A percentile compares a stretch with the other conserved stretches of the same genome.
phyloP scores from a whole-genome alignment of 23 tunicate species.

The Halocynthia aurantium region DNA sequence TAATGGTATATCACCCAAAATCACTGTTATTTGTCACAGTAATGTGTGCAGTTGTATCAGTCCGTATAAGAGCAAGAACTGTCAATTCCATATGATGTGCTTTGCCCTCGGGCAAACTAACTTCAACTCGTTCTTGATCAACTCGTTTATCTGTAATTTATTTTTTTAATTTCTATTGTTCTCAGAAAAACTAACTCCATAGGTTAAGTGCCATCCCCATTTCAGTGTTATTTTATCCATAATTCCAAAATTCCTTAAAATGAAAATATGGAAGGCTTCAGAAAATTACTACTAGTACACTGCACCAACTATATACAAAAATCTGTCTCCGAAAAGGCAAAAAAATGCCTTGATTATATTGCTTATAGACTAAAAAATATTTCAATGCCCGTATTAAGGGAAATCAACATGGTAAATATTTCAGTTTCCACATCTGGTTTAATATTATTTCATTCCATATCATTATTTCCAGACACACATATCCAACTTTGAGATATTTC shows the following conservation, averaged over 20 bases:
- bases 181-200: too few species aligned
- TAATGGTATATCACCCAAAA: too few species aligned
- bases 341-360: background rate
- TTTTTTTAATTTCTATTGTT: background rate
- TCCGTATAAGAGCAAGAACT: too few species aligned
- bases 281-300: background rate
- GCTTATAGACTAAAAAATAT: background rate
- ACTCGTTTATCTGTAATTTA: background rate
- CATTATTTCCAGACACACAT: conserved; percentile 50
- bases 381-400: too few species aligned
- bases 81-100: background rate
- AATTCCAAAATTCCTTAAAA: too few species aligned
- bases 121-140: background rate
- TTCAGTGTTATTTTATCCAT: too few species aligned
- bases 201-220: too few species aligned
- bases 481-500: conserved; percentile 96
- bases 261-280: too few species aligned
- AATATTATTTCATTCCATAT: background rate
- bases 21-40: too few species aligned
- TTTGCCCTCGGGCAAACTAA: background rate
- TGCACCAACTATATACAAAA: background rate
- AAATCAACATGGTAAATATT: too few species aligned
- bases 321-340: background rate
- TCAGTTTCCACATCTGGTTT: background rate
- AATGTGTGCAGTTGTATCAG: too few species aligned